A percentile compares a stretch with the other conserved stretches of the same genome.
Evolutionary conservation across 2,797 vertebrate species (phyloP).

Genomic region (Tragelaphus oryx): DNA sequence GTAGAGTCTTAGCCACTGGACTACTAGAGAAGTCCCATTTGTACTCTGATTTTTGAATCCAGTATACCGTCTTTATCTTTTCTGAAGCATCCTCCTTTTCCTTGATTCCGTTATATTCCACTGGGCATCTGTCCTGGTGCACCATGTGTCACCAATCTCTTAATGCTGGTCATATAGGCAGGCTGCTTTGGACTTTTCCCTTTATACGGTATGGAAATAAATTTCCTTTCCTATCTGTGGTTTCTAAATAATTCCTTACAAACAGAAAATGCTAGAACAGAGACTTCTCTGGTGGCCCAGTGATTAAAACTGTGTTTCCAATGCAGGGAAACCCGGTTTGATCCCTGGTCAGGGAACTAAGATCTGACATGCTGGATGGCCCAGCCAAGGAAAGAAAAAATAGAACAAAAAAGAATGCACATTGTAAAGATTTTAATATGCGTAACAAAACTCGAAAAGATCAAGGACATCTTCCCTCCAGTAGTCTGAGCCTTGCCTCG

Average conservation of each 20-base stretch:
- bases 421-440: background rate
- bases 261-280: background rate
- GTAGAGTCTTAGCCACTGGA: background rate
- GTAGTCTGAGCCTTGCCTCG: fast-evolving
- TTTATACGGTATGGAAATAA: too few species aligned
- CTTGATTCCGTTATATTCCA: fast-evolving
- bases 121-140: fast-evolving
- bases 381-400: background rate
- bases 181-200: background rate
- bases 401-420: background rate
- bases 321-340: background rate
- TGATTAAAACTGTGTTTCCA: background rate
- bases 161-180: background rate
- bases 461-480: background rate
- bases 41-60: background rate
- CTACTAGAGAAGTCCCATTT: background rate
- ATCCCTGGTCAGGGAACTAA: background rate
- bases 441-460: background rate
- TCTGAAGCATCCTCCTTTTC: background rate
- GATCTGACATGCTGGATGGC: background rate
- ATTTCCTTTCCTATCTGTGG: background rate
- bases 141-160: fast-evolving
- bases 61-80: fast-evolving
- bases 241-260: background rate
- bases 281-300: background rate